These are phyloP conservation scores for Lithobius niger DNA, from an alignment of 1,140 invertebrate species.

Conservation along the genomic window DNA sequence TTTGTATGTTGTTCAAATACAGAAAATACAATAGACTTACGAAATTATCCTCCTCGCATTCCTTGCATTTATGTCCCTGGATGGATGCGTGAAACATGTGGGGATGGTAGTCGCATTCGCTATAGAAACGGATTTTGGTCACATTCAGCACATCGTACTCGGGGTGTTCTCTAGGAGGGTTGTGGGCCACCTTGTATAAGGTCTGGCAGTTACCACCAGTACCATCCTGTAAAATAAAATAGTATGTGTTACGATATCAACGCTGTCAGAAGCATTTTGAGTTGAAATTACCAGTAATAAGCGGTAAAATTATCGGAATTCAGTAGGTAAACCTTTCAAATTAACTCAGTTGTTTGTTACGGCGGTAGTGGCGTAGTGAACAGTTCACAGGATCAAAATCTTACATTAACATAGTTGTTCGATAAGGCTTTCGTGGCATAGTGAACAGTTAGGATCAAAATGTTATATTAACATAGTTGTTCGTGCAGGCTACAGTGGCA, in stretches of 20 bases:
- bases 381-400: too few relatives aligned
- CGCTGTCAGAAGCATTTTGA: neutral
- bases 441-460: too few relatives aligned
- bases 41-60: slow-evolving; percentile 10
- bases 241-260: neutral
- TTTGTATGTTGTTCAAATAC: neutral
- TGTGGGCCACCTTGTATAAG: slow-evolving; percentile 12
- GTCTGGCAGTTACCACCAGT: slow-evolving; percentile 16
- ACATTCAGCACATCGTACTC: slow-evolving; percentile 20
- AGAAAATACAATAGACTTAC: slow-evolving; percentile 5
- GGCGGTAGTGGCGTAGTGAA: too few relatives aligned
- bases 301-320: too few relatives aligned
- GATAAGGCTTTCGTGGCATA: too few relatives aligned
- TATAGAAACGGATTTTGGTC: slow-evolving; percentile 20
- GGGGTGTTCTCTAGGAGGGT: slow-evolving; percentile 9
- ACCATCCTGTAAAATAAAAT: slow-evolving; percentile 9
- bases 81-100: slow-evolving; percentile 10
- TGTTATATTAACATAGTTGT: too few relatives aligned
- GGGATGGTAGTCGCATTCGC: slow-evolving; percentile 18
- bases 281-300: too few relatives aligned
- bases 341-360: too few relatives aligned
- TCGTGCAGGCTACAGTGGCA: too few relatives aligned
- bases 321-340: too few relatives aligned
- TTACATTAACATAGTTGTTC: too few relatives aligned
- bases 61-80: slow-evolving; percentile 14